A percentile compares a stretch with the other conserved stretches of the same genome.
phyloP scores from a whole-genome alignment of 2,797 vertebrate species.

The Heterohyrax brucei region DNA sequence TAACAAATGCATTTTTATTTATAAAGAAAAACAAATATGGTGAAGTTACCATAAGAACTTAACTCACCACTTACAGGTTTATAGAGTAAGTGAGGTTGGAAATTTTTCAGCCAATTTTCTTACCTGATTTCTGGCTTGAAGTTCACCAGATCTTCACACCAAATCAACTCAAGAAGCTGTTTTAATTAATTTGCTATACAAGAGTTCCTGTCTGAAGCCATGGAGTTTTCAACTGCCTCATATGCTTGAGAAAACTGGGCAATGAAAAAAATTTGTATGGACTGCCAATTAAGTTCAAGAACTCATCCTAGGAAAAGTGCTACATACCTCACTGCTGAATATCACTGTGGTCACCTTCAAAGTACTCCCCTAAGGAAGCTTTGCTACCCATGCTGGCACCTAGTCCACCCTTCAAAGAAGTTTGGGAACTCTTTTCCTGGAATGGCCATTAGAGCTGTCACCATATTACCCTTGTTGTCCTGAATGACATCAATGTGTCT shows the following conservation, averaged over 20 bases:
- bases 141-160: background rate
- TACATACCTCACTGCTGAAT: too few relatives aligned
- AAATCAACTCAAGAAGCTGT: background rate
- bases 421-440: too few relatives aligned
- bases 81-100: background rate
- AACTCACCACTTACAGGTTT: background rate
- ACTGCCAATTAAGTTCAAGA: too few relatives aligned
- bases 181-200: background rate
- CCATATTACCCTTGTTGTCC: too few relatives aligned
- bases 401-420: too few relatives aligned
- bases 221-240: background rate
- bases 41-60: background rate
- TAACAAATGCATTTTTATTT: conserved; percentile 57
- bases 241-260: background rate
- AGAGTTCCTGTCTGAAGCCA: background rate
- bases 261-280: background rate
- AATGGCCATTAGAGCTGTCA: too few relatives aligned
- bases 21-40: conserved; percentile 10
- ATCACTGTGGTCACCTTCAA: too few relatives aligned
- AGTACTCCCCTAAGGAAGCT: too few relatives aligned
- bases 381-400: too few relatives aligned
- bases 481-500: too few relatives aligned
- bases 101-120: background rate
- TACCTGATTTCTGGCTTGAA: background rate
- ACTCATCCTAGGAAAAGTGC: too few relatives aligned